Conservation (phyloP, 2,113 vertebrate species). For the Gymnocephalus cernua region DNA sequence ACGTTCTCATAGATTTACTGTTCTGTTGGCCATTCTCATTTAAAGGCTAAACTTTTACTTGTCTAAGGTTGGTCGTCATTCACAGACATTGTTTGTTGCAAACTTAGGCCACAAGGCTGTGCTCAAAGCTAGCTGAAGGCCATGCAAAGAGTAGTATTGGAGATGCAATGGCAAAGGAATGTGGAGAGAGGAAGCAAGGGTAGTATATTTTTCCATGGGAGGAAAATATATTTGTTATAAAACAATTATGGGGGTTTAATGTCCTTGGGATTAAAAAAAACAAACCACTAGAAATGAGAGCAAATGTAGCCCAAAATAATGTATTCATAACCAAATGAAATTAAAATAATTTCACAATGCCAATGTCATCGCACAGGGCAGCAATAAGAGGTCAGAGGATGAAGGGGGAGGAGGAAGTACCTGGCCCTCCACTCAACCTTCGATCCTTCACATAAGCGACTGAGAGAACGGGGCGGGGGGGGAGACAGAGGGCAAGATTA, state of each 20-base stretch:
- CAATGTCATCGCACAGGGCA: conserved; percentile 62
- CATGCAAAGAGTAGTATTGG: conserved; percentile 76
- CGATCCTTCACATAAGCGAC: conserved; percentile 98
- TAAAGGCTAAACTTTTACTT: background rate
- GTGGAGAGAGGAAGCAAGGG: conserved; percentile 32
- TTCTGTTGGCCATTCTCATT: background rate
- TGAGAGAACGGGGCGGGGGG: conserved; percentile 86
- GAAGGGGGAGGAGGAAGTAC: conserved; percentile 88
- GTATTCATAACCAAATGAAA: conserved; percentile 53
- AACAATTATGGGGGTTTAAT: conserved; percentile 57
- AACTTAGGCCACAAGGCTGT: conserved; percentile 15
- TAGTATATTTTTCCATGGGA: conserved; percentile 72
- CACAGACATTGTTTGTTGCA: background rate
- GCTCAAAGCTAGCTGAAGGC: conserved; percentile 62
- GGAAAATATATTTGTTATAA: conserved; percentile 74
- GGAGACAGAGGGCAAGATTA: conserved; percentile 81
- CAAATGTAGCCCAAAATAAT: conserved; percentile 50
- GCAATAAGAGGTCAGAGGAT: conserved; percentile 76
- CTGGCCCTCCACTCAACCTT: conserved; percentile 98
- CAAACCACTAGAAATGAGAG: conserved; percentile 28
- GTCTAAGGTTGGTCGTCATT: background rate
- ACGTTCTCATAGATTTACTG: background rate
- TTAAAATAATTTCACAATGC: conserved; percentile 59
- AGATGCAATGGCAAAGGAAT: conserved; percentile 71
- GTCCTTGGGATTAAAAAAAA: conserved; percentile 24